Evolutionary conservation across 1,140 invertebrate species (phyloP), one percentile per base, ranked within the genome.

Genomic region (Rhizoglyphus robini): DNA sequence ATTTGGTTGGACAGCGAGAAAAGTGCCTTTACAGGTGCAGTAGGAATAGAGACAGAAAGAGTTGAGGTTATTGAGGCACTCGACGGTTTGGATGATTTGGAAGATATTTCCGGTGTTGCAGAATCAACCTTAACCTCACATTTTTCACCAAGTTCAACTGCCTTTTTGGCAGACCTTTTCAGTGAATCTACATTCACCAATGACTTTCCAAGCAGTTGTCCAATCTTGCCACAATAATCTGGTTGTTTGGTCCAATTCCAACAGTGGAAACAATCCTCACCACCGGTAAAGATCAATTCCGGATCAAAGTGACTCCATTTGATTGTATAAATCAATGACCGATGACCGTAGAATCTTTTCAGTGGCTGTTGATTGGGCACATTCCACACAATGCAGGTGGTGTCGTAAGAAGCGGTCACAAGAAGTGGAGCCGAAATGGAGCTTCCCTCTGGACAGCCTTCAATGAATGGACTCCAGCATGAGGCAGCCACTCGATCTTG

Each of bases 201-300:
- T n/a, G n/a, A n/a, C n/a, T n/a, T n/a, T n/a, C n/a, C n/a, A n/a
- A n/a, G n/a, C n/a, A n/a, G n/a, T n/a, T n/a, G n/a, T n/a, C n/a
- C n/a, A n/a, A n/a, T n/a, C n/a, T n/a, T n/a, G n/a, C n/a, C n/a
- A n/a, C n/a, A 18, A 46, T 20, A 60, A 34, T 60, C 18, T n/a
- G 58, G 58, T 46, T 60, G 58, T 11, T 29, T 46, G 2, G 58
- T 34, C 58, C 58, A 60, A 20, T 46, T 20, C 58, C 58, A 60
- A 27, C 15, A 34, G 29, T 29, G 27, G 58, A 60, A 60, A 46
- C n/a, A n/a, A 46, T 60, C 58, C 29, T 60, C 58, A 27, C 58
- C 30, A 27, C 58, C 58, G 58, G 32, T 23, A 46, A 60, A 32
- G 13, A 60, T 3, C 13, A 60, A 46, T 3, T 60, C 30, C 2